Evolutionary conservation across 2,888 invertebrate species (phyloP).

Genomic region (Dryadula phaetusa): DNA sequence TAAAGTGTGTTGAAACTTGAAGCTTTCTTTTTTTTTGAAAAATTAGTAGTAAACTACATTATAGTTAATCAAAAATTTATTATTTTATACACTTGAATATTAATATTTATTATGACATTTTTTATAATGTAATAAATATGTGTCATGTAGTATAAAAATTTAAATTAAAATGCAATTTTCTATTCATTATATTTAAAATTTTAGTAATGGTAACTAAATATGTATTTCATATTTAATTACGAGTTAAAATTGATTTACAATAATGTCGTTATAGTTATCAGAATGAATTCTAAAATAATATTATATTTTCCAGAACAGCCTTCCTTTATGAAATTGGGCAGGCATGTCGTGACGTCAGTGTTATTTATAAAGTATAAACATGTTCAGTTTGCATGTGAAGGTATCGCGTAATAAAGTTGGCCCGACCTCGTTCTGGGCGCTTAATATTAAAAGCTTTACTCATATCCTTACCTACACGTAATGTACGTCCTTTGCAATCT

Average conservation of each 20-base stretch:
- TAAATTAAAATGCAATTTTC: too few species aligned
- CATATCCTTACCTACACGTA: conserved; percentile 56
- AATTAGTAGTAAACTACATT: too few species aligned
- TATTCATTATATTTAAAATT: too few species aligned
- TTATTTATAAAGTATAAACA: conserved; percentile 41
- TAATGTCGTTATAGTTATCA: background rate
- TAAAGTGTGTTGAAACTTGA: too few species aligned
- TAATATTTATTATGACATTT: too few species aligned
- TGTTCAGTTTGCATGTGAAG: conserved; percentile 53
- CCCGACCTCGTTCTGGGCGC: conserved; percentile 57
- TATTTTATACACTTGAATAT: too few species aligned
- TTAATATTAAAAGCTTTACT: conserved; percentile 77
- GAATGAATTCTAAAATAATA: background rate
- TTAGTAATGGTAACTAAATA: too few species aligned
- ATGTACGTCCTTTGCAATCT: conserved; percentile 74
- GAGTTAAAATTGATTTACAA: background rate
- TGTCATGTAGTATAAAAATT: too few species aligned
- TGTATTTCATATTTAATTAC: too few species aligned
- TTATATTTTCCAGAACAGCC: background rate
- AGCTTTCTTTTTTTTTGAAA: too few species aligned
- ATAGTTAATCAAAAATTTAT: too few species aligned
- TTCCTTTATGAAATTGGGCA: conserved; percentile 19
- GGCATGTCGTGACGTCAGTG: conserved; percentile 36
- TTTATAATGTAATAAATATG: too few species aligned
- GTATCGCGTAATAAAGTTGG: conserved; percentile 66